Evolutionary conservation across 2,888 invertebrate species (phyloP), one percentile per base, ranked within the genome.

Genomic region (Aelia acuminata): DNA sequence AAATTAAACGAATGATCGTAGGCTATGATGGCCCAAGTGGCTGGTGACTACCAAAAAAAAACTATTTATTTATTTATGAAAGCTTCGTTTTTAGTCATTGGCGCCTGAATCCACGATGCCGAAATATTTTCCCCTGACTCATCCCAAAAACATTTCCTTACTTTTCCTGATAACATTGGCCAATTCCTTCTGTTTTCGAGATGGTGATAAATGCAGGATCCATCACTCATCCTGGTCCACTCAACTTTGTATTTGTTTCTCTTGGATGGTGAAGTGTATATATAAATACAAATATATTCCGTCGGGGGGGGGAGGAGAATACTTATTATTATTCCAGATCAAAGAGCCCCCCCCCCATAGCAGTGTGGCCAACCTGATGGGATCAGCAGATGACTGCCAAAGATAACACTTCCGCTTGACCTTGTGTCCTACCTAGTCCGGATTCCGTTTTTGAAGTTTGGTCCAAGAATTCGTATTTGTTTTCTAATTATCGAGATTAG

Each of bases 351-450:
- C 26, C 18, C 20, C 8, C 18, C 26, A 57, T 1, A 57, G 57
- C 26, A n/a, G 5, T 53, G 53, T 3, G 43, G 43, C 43, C 43
- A 43, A 53, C 1, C 26, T 13, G 63, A 70, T 70, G 63, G 63
- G 20, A 70, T 70, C 63, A 70, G 63, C 31, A 18, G 63, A 70
- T 70, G 63, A 8, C 63, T 70, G 63, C 63, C 63, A 70, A 35
- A 2, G 63, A 70, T 70, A 70, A 35, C 63, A 70, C 13, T 20
- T 26, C 57, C 26, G 26, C 31, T 35, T 26, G 57, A 57, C 63
- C 35, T 70, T 31, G 18, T 13, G 18, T 13, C 22, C 20, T 26
- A 31, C 35, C n/a, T n/a, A n/a, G n/a, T n/a, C 15, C 57, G 57
- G 31, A 57, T 26, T 57, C 57, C 26, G 57, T 57, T 70, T 35